Conservation (phyloP, 2,113 vertebrate genomes). For the Elephas maximus region DNA sequence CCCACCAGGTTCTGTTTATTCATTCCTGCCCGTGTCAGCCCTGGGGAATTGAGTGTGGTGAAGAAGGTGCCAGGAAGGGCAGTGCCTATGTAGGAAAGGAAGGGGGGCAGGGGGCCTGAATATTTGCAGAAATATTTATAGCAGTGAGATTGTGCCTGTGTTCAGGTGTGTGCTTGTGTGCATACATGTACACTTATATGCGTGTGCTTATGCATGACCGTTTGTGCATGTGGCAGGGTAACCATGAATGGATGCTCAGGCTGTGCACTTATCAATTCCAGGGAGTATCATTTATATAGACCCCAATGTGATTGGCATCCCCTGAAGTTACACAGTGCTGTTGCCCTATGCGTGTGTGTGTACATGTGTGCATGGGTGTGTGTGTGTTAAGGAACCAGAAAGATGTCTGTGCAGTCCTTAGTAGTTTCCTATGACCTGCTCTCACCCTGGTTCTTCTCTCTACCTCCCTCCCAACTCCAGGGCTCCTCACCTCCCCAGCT, state of each 20-base stretch:
- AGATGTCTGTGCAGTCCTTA: neutral
- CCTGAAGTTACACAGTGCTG: conserved; percentile 36
- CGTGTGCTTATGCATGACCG: neutral
- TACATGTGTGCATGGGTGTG: neutral
- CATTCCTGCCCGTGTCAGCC: neutral
- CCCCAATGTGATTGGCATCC: neutral
- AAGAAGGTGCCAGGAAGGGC: neutral
- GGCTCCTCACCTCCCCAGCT: neutral
- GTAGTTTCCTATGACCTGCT: neutral
- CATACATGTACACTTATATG: neutral
- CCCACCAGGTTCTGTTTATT: neutral
- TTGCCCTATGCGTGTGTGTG: neutral
- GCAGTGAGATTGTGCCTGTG: neutral
- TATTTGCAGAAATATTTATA: neutral
- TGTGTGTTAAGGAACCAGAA: neutral
- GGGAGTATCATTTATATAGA: neutral
- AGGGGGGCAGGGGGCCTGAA: neutral
- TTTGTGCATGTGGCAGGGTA: neutral
- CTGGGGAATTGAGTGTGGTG: neutral
- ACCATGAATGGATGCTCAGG: neutral
- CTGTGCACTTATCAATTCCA: neutral
- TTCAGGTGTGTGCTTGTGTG: neutral
- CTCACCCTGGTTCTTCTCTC: neutral
- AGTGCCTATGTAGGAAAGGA: neutral
- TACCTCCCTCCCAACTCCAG: neutral